Evolutionary conservation across 2,888 invertebrate species (phyloP).

Genomic region (Tetrapedia diversipes): DNA sequence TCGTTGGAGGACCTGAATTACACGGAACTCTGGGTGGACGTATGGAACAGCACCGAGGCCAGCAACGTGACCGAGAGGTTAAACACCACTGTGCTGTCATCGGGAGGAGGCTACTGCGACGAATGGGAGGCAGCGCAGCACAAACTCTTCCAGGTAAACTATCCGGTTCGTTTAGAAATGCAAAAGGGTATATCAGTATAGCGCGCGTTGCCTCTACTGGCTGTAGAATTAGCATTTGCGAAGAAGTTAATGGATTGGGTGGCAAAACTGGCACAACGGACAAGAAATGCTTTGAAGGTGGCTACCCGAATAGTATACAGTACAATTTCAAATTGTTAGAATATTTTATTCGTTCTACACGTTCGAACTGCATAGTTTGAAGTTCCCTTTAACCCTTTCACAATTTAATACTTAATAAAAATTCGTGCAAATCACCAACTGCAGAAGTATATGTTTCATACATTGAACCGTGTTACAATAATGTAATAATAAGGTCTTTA

Average conservation of each 20-base stretch:
- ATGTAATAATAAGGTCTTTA: too few species aligned
- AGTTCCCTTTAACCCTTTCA: too few species aligned
- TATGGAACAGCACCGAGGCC: conserved; percentile 85
- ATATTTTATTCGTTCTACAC: too few species aligned
- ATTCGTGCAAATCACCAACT: too few species aligned
- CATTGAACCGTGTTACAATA: too few species aligned
- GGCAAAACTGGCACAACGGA: too few species aligned
- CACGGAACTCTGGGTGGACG: conserved; percentile 84
- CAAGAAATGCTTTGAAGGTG: too few species aligned
- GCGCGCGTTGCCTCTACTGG: background rate
- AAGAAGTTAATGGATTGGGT: background rate
- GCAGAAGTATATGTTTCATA: too few species aligned
- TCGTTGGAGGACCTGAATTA: conserved; percentile 83
- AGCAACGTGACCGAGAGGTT: conserved; percentile 83
- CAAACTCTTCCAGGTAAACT: conserved; percentile 87
- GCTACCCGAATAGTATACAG: too few species aligned
- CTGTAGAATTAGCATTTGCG: background rate
- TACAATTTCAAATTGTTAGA: too few species aligned
- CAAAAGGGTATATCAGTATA: background rate
- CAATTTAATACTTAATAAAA: too few species aligned
- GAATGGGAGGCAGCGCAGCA: conserved; percentile 93
- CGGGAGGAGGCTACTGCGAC: conserved; percentile 84
- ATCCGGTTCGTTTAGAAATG: background rate
- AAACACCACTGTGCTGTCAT: conserved; percentile 80
- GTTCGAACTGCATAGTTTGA: too few species aligned